Evolutionary conservation across 2,888 invertebrate species (phyloP), one percentile per base, ranked within the genome.

Genomic region (Sphinx pinastri): DNA sequence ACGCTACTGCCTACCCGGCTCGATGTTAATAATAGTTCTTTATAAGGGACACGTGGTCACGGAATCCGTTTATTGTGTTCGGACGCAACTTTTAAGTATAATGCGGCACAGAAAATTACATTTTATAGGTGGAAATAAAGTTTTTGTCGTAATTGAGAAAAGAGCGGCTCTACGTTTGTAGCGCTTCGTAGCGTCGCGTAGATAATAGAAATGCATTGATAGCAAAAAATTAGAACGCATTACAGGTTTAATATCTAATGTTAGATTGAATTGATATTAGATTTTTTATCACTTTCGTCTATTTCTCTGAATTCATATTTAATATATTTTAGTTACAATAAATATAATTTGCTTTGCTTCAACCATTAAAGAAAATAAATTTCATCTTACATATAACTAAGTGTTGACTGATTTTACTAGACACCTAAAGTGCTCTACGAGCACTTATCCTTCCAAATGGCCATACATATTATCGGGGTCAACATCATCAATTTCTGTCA

Each of bases 11-110:
- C 90, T 89, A 87, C 88, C 85, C 86, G 79, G 80, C 84, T 84
- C 82, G 84, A 81, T 77, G 79, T 82, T 91, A 90, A 92, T 93
- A 92, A 92, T 92, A 89, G 89, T 85, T 87, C 88, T 90, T 91
- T 90, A 87, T 92, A 88, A 85, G 85, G 85, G 88, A 90, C 93
- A 91, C 93, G 93, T 93, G 93, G 92, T 70, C 63, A 58, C 45
- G 60, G 52, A 45, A 45, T 52, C 52, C 71, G 69, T 67, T 72
- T 76, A 77, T 78, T 77, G 72, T 73, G 68, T 68, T 75, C 74
- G 73, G 74, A 75, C 76, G 80, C 78, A 78, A 76, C 81, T 82
- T 82, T 83, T 83, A 76, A 75, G 79, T 78, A 81, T 80, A 79
- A 81, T 78, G 80, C 76, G 76, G 78, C 76, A 75, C 71, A 71